A percentile compares a stretch with the other conserved stretches of the same genome.
Conservation (phyloP, 2,113 vertebrate genomes). For the mouse (Mus musculus) region GRCm39 chr3:59549001-59549500, state of each 20-base stretch:
- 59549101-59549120: neutral
- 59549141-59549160: neutral
- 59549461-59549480: neutral
- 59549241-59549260: neutral
- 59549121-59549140: neutral
- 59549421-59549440: slow-evolving; percentile 7
- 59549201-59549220: neutral
- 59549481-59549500: neutral
- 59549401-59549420: neutral
- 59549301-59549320: neutral
- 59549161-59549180: neutral
- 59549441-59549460: neutral
- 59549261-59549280: neutral
- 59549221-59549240: neutral
- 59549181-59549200: neutral
- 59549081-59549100: neutral
- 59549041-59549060: neutral
- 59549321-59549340: neutral
- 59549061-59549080: neutral
- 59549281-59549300: neutral
- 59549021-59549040: neutral
- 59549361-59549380: neutral
- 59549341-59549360: neutral
- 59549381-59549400: too few relatives aligned
- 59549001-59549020: neutral